Evolutionary conservation across 1,140 invertebrate species (phyloP).

Genomic region (Pantala flavescens): DNA sequence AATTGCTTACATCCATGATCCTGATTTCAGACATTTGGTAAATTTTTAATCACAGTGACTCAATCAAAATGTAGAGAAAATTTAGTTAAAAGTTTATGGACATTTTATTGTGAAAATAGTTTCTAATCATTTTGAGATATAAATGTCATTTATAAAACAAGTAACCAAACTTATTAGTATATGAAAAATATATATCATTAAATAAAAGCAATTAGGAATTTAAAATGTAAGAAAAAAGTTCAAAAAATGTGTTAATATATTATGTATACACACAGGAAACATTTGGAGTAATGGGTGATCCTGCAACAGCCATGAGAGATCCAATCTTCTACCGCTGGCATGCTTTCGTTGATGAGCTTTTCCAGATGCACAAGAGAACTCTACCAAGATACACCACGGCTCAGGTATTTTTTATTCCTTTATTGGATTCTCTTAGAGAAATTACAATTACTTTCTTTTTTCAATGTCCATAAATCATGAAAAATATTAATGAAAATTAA

Average conservation of each 20-base stretch:
- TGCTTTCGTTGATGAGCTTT: conserved; percentile 65
- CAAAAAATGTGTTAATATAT: too few relatives aligned
- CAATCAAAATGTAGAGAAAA: not conserved
- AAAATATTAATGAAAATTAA: too few relatives aligned
- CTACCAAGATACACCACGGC: conserved; percentile 48
- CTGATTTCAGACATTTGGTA: conserved; percentile 25
- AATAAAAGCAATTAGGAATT: too few relatives aligned
- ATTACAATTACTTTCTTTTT: too few relatives aligned
- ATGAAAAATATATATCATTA: too few relatives aligned
- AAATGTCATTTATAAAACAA: too few relatives aligned
- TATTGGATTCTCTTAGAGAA: too few relatives aligned
- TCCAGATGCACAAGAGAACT: conserved; percentile 61
- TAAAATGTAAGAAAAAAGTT: too few relatives aligned
- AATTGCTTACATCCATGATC: conserved; percentile 29
- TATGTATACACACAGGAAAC: conserved; percentile 28
- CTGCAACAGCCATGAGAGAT: conserved; percentile 44
- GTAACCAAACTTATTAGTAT: too few relatives aligned
- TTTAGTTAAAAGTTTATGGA: not conserved
- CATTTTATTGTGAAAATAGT: conserved; percentile 16
- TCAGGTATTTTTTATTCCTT: conserved; percentile 33
- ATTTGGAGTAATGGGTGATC: conserved; percentile 30
- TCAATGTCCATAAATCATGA: too few relatives aligned
- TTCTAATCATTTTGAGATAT: not conserved
- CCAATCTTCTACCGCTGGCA: conserved; percentile 80
- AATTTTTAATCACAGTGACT: conserved; percentile 18